Percentiles rank a stretch among this genome's conserved stretches.
Evolutionary conservation across 2,113 vertebrate species (phyloP).

Genomic region (Neofelis nebulosa): DNA sequence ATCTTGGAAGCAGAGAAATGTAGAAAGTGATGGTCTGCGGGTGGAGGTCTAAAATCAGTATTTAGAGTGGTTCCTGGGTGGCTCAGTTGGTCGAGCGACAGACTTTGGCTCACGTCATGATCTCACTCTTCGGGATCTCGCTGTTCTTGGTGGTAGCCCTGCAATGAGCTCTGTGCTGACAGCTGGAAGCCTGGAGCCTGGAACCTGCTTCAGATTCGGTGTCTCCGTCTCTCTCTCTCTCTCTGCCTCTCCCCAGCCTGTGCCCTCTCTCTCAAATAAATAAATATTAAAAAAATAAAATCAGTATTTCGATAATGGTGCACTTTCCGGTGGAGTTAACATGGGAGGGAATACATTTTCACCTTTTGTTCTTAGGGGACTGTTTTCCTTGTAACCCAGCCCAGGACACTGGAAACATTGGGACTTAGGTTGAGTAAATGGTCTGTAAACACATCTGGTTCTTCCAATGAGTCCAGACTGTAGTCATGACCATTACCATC

Average conservation of each 20-base stretch:
- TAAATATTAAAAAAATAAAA: no score
- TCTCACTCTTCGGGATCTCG: no score
- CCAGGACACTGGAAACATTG: not conserved
- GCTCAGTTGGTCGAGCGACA: no score
- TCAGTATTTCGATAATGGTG: not conserved
- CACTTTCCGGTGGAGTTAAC: not conserved
- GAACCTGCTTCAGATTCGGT: no score
- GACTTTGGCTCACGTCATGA: no score
- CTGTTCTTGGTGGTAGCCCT: no score
- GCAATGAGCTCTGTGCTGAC: no score
- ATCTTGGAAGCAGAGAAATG: not conserved
- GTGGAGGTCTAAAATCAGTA: not conserved
- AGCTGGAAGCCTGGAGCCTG: no score
- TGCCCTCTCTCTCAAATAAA: no score
- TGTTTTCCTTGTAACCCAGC: not conserved
- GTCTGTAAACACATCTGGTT: not conserved
- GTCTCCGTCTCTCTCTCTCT: no score
- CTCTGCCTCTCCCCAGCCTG: no score
- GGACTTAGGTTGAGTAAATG: not conserved
- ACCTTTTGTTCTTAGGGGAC: not conserved
- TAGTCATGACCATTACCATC: not conserved
- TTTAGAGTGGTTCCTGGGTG: no score
- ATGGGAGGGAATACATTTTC: not conserved
- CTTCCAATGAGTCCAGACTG: not conserved
- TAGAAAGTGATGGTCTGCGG: not conserved